Base-by-base conservation (phyloP, 2,888 invertebrate genomes). In the Taphrorychus bicolor region DNA sequence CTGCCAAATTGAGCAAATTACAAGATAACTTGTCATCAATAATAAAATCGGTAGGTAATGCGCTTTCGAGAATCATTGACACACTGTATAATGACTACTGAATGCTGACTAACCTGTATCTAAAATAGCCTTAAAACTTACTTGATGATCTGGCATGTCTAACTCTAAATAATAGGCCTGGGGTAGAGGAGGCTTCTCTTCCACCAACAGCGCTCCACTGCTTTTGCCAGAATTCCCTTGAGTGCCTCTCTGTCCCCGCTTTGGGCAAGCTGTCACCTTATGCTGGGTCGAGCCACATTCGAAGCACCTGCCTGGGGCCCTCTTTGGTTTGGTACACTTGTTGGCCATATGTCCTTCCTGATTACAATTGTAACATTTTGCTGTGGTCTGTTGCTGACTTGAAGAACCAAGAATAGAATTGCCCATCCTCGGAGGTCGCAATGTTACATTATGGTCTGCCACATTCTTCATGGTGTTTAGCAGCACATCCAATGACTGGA, bases 261-360 rank as follows among this genome's bases (percentile, higher is more conserved):
- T 49, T 22, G 70, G 70, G 56, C 70, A 69, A 32, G 64, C 57
- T 32, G 23, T 32, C 19, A 60, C 7, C 32, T 23, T 16, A 58
- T 70, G 70, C n/a, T 49, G 23, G n/a, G 7, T 17, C 5, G 22
- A 23, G 19, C 70, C 69, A 62, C 70, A 70, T 11, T 59, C 59
- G 21, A 56, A 69, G 41, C 70, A 70, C 3, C 24, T 24, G 14
- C 70, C 70, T 42, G 58, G 62, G 49, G 21, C 45, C 23, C 70
- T 24, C 48, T 48, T 68, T 5, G 70, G 66, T 53, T 59, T 62
- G 9, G 48, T 23, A 48, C 67, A 70, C n/a, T n/a, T n/a, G n/a
- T n/a, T n/a, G n/a, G n/a, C n/a, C n/a, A 45, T 5, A 56, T 32
- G 56, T 2, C 65, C 65, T 59, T 18, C 40, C 40, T 42, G 17